phyloP scores from a whole-genome alignment of 2,797 vertebrate genomes.

The Parambassis ranga region DNA sequence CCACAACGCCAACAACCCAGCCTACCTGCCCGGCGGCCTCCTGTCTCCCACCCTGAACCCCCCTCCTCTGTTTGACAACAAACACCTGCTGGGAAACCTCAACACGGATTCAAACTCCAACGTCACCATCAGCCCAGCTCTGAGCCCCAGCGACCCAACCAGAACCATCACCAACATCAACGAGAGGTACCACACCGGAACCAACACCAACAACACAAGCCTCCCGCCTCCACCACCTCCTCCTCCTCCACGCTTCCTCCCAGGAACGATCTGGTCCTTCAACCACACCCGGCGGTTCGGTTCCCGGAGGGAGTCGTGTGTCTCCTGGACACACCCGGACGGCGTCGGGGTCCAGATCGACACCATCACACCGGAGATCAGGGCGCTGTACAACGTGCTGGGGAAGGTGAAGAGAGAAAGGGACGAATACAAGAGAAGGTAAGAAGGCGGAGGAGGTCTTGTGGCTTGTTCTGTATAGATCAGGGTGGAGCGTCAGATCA shows the following conservation, averaged over 20 bases:
- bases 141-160: conserved; percentile 55
- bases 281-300: conserved; percentile 83
- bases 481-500: too few relatives aligned
- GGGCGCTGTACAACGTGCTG: conserved; percentile 93
- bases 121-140: conserved; percentile 51
- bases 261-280: conserved; percentile 88
- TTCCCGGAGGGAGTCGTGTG: conserved; percentile 78
- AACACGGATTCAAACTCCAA: conserved; percentile 66
- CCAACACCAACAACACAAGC: neutral
- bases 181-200: conserved; percentile 38
- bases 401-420: conserved; percentile 92
- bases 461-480: too few relatives aligned
- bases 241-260: conserved; percentile 78
- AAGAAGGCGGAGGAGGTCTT: conserved; percentile 48
- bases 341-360: conserved; percentile 93
- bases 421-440: conserved; percentile 93
- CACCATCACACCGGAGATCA: conserved; percentile 92
- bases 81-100: conserved; percentile 13
- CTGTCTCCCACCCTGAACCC: conserved; percentile 69
- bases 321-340: conserved; percentile 87
- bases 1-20: conserved; percentile 57
- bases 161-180: conserved; percentile 55
- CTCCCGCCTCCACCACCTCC: conserved; percentile 2
- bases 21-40: conserved; percentile 66
- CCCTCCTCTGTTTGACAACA: conserved; percentile 46